Percentiles rank a stretch among this genome's conserved stretches.
These are phyloP conservation scores for Drosophila mayri DNA, from an alignment of 1,140 invertebrate genomes.

Conservation along the genomic window DNA sequence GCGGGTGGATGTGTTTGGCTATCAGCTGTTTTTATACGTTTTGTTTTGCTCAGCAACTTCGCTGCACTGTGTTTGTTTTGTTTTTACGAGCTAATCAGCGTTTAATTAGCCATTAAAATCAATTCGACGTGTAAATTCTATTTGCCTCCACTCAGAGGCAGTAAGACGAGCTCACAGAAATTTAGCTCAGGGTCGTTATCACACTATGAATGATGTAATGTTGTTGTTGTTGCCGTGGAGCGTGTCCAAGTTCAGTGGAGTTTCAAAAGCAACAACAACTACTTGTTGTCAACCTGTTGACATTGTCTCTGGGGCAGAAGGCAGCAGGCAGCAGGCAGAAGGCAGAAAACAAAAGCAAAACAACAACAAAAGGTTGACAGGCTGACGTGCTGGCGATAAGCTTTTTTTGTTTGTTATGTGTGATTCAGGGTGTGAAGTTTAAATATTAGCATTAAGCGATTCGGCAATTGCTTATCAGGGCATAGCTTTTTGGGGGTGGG, in stretches of 20 bases:
- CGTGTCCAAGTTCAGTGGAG: constrained; percentile 68
- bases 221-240: constrained; percentile 27
- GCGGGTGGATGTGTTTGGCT: constrained; percentile 18
- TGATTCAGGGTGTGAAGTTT: constrained; percentile 61
- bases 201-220: constrained; percentile 13
- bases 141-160: not conserved
- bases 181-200: constrained; percentile 59
- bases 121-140: constrained; percentile 3
- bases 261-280: constrained; percentile 33
- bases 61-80: constrained; percentile 48
- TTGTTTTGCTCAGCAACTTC: constrained; percentile 65
- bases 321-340: too few species aligned
- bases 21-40: constrained; percentile 58
- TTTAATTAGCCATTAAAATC: constrained; percentile 34
- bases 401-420: constrained; percentile 17
- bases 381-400: constrained; percentile 63
- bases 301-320: constrained; percentile 56
- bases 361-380: constrained; percentile 11
- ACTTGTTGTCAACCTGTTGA: constrained; percentile 65
- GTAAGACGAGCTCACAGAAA: constrained; percentile 7
- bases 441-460: constrained; percentile 65
- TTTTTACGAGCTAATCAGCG: constrained; percentile 14
- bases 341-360: constrained; percentile 14
- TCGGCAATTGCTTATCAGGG: constrained; percentile 39
- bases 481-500: constrained; percentile 3